Evolutionary conservation across 2,113 vertebrate species (phyloP), one percentile per base, ranked within the genome.

Genomic region (Meriones unguiculatus): DNA sequence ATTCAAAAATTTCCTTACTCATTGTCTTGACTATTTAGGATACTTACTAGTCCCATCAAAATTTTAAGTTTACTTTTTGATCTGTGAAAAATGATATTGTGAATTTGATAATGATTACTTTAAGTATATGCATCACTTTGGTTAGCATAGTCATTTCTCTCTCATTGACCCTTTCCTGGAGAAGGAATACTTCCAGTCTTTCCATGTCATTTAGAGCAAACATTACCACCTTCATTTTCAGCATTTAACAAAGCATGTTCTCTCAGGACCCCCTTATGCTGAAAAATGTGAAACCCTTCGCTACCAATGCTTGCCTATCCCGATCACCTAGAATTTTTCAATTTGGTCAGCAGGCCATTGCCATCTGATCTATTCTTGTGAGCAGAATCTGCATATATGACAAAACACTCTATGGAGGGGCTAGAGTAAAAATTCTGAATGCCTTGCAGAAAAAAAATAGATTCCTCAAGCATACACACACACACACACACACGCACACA

Each of bases 321-420:
- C 20, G 2, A 41, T 62, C 14, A 30, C 20, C 2, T 59, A 35
- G 24, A 54, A 7, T n/a, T 57, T 76, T 46, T 32, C 46, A 20
- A 35, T 20, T 18, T 2, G 9, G 0, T 41, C 13, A 41, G 18
- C 2, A 52, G 35, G 7, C 13, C 7, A 17, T 1, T 32, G 13
- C 12, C 75, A 78, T 38, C 20, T 11, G 59, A 77, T 50, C 17
- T 78, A 25, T 70, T 75, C 52, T 84, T 35, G 54, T 59, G 35
- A 62, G 64, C 20, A 80, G 32, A 52, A 35, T 80, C 25, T n/a
- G 24, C 8, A 22, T 6, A 1, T 46, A 30, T 17, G 65, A 92
- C 46, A 41, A 41, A 75, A 2, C 35, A 11, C 38, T 41, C 88
- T 6, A 38, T 46, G 10, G 30, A 30, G 14, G 17, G 32, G 46